Evolutionary conservation across 2,888 invertebrate species (phyloP), one percentile per base, ranked within the genome.

Genomic region (Epirrhoe alternata): DNA sequence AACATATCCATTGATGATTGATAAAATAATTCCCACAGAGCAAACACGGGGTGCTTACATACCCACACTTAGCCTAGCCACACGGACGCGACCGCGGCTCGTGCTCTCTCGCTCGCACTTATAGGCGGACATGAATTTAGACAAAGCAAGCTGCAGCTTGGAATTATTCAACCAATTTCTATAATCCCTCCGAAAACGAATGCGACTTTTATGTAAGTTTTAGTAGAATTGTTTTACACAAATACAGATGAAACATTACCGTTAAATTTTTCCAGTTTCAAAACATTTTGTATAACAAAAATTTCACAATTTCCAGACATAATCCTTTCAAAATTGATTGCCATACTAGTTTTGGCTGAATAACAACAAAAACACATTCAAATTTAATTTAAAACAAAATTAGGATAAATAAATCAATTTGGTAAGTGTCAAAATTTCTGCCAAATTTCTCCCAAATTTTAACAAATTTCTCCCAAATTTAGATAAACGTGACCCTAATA

Each of bases 21-120:
- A 59, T n/a, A 16, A 24, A 49, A 50, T 45, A 51, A 55, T 55
- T 59, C 50, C 63, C 52, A 55, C 54, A 66, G 58, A 24, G 50
- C 70, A 52, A 47, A 82, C 88, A 86, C 89, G 79, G 88, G 89
- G 89, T 89, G 90, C 87, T 88, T 87, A 89, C 90, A 78, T 73
- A 81, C 81, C 86, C 87, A 81, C 80, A 83, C 86, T 86, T 84
- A 88, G 82, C 84, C 87, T 88, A 88, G 74, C 82, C 85, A 59
- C 74, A 76, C 76, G 85, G 75, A 76, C 83, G 74, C 83, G 79
- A 77, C 81, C 83, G 82, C 84, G 79, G 76, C 64, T 54, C 52
- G 70, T 56, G 70, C 74, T 74, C 66, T 64, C 64, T 61, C 67
- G 14, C 75, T 76, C 77, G 76, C 78, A 72, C 76, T 47, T 71